phyloP scores from a whole-genome alignment of 92 coral and sea anemone genomes.

The Zoanthus solanderi region DNA sequence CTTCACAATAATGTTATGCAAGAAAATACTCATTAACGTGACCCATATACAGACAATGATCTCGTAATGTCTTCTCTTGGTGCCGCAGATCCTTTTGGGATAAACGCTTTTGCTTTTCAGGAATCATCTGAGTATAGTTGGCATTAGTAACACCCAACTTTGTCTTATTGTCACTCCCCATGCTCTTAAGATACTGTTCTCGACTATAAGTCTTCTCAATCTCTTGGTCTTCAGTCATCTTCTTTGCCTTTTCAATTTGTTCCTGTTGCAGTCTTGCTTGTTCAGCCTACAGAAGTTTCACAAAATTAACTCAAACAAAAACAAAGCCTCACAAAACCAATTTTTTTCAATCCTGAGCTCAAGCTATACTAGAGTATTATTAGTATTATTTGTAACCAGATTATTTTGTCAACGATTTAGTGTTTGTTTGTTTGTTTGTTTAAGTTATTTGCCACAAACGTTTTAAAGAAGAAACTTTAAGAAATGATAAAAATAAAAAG shows the following conservation, averaged over 20 bases:
- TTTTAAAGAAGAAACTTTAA: too few species aligned
- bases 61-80: conserved; percentile 86
- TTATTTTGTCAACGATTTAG: too few species aligned
- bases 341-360: too few species aligned
- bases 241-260: conserved; percentile 51
- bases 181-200: conserved; percentile 79
- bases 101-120: conserved; percentile 78
- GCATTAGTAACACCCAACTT: conserved; percentile 73
- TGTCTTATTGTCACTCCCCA: conserved; percentile 85
- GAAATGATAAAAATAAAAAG: too few species aligned
- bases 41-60: conserved; percentile 92
- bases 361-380: too few species aligned
- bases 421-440: too few species aligned
- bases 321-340: too few species aligned
- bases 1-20: conserved; percentile 48
- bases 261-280: conserved; percentile 69
- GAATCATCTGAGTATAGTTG: conserved; percentile 88
- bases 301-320: too few species aligned
- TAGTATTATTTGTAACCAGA: too few species aligned
- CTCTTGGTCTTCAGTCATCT: conserved; percentile 72
- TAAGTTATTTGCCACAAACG: too few species aligned
- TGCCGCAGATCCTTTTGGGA: conserved; percentile 91
- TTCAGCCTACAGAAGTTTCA: conserved; percentile 39
- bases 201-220: conserved; percentile 67
- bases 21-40: conserved; percentile 86